Base-by-base conservation (phyloP, 2,113 vertebrate species). In the Castor canadensis region DNA sequence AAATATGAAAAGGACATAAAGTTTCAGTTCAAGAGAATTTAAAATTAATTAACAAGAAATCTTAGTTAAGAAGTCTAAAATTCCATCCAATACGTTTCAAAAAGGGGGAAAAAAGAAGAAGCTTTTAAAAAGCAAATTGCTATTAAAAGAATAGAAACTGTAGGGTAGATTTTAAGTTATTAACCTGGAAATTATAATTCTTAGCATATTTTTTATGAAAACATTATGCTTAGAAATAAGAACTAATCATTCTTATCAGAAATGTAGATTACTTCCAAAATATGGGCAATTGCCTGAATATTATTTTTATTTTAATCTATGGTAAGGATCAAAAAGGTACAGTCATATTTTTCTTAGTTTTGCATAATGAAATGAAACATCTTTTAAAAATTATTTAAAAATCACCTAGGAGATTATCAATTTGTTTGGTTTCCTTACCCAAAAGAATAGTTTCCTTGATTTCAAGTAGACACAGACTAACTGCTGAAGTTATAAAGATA, bases 21-120 rank as follows among this genome's bases (percentile, higher is more conserved):
- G 7, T 49, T 97, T 80, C 54, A 94, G 49, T 97, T 97, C 12
- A 96, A 92, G 93, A 93, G 40, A 96, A 67, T 77, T 89, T 94
- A 77, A 96, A 94, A 96, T 93, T 92, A n/a, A 20, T 62, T 49
- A 95, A 64, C 13, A 89, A 91, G 91, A 97, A 96, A 24, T 71
- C 71, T 87, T 81, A 89, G 45, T 6, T 87, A 26, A 92, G n/a
- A 83, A 80, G 20, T 62, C 81, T 40, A 49, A 95, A 93, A 93
- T 77, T 12, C 28, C 32, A 94, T 49, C 26, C 1, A 75, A 45
- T 71, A 67, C 15, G 43, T 54, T 81, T 54, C 72, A 45, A 77
- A 72, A n/a, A 89, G 11, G 43, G 6, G 47, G 22, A 20, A 30
- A 66, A 85, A 71, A 87, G 71, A 77, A 64, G 11, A 69, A 77